Base-by-base conservation (phyloP, 2,113 vertebrate genomes). In the Polypterus bichir region DNA sequence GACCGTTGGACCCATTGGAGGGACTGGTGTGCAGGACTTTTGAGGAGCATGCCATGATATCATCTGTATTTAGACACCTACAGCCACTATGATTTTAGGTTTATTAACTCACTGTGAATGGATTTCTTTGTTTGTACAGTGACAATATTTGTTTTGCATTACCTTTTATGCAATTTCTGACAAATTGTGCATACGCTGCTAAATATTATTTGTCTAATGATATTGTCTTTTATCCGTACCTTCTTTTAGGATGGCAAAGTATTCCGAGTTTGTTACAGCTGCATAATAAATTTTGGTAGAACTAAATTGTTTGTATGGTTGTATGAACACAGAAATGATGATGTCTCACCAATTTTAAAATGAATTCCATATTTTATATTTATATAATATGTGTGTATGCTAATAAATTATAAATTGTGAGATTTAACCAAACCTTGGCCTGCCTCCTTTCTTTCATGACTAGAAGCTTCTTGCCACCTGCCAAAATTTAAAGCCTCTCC, bases 231-330 rank as follows among this genome's bases (percentile, higher is more conserved):
- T 76, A 74, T 79, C 72, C 74, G 75, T 81, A 73, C 65, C 73
- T 89, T 87, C 85, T 84, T 85, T 91, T 90, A 81, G 90, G 81
- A 87, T 77, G 80, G 75, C 88, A 84, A 77, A 85, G 71, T 88
- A 87, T 85, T 86, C 83, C 88, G 85, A 78, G 85, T 96, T 95
- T 92, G 86, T 92, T 92, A 89, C 86, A 88, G 86, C 78, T 84
- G 76, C 83, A 79, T 91, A 90, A 89, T 89, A 86, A 86, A 92
- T 93, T 96, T 97, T 94, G 87, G 86, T 96, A 94, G 87, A 89
- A 89, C 83, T 87, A 89, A 86, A 82, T 69, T 77, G 82, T 88
- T 88, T 86, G 81, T 88, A 88, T 83, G 80, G 77, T 79, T 83
- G 81, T 86, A 82, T 82, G 78, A 78, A 86, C 82, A 85, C 86